A percentile compares a stretch with the other conserved stretches of the same genome.
These are phyloP conservation scores for Phocides pigmalion DNA, from an alignment of 1,140 invertebrate species.

Conservation along the genomic window DNA sequence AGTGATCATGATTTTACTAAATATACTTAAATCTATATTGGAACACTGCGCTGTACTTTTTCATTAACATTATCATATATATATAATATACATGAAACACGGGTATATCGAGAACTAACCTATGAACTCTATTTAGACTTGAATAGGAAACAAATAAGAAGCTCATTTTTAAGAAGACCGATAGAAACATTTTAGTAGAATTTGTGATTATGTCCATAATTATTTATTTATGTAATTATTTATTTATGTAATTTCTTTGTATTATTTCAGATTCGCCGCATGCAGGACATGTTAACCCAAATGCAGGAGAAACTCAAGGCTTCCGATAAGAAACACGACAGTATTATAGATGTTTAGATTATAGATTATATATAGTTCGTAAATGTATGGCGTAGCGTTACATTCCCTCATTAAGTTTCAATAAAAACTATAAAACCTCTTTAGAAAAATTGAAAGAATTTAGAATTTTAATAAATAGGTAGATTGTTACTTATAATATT, in stretches of 20 bases:
- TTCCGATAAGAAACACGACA: slow-evolving; percentile 90
- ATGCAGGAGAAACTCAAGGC: slow-evolving; percentile 98
- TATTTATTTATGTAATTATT: not conserved
- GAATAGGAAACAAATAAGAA: too few species aligned
- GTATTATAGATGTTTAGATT: slow-evolving; percentile 91
- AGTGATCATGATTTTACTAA: too few species aligned
- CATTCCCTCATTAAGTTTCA: slow-evolving; percentile 40
- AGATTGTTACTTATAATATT: slow-evolving; percentile 37
- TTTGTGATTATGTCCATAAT: too few species aligned
- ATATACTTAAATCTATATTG: too few species aligned
- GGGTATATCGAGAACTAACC: too few species aligned
- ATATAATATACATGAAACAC: too few species aligned
- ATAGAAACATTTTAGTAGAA: too few species aligned
- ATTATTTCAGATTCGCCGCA: slow-evolving; percentile 91
- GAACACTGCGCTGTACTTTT: too few species aligned
- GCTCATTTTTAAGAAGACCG: too few species aligned
- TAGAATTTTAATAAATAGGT: slow-evolving; percentile 52
- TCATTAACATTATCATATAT: too few species aligned
- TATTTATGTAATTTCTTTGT: not conserved
- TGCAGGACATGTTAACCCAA: slow-evolving; percentile 98
- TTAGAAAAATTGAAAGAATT: slow-evolving; percentile 73
- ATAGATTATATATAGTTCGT: too few species aligned
- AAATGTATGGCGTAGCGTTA: slow-evolving; percentile 53
- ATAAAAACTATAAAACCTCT: slow-evolving; percentile 59
- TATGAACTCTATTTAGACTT: too few species aligned